Percentiles rank a stretch among this genome's conserved stretches.
Evolutionary conservation across 2,888 invertebrate genomes (phyloP).

Genomic region (Pollenia griseotomentosa): DNA sequence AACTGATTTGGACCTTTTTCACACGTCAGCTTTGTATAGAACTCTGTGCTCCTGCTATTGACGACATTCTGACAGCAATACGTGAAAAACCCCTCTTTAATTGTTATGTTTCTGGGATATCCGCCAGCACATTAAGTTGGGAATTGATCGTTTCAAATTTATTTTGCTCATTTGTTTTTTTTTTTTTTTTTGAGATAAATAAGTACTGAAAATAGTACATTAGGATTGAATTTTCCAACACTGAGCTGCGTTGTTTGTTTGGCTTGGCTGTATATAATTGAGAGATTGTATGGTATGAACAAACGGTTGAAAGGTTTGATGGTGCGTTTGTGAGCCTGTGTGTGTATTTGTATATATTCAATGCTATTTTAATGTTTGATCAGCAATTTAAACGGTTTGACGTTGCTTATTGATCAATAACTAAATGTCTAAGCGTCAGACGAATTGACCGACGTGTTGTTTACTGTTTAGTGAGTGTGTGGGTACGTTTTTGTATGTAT

Average conservation of each 20-base stretch:
- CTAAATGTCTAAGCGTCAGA: conserved; percentile 38
- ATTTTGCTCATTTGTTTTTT: no score
- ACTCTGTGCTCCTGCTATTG: no score
- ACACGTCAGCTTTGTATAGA: no score
- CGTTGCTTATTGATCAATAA: conserved; percentile 58
- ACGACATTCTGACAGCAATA: no score
- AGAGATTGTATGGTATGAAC: conserved; percentile 64
- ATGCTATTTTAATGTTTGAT: conserved; percentile 49
- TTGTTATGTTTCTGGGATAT: no score
- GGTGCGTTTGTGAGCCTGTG: conserved; percentile 23
- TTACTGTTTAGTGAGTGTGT: conserved; percentile 40
- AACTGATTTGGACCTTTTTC: no score
- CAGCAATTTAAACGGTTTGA: conserved; percentile 64
- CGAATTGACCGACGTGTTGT: conserved; percentile 20
- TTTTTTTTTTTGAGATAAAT: no score
- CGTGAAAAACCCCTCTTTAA: no score
- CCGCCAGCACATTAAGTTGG: no score
- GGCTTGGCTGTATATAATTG: conserved; percentile 46
- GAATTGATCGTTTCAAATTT: no score
- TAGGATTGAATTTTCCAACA: no score
- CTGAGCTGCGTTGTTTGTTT: conserved; percentile 1
- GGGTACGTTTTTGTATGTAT: conserved; percentile 21
- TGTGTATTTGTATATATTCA: conserved; percentile 6
- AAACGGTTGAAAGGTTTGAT: conserved; percentile 65
- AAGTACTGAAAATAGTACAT: no score